phyloP scores from a whole-genome alignment of 2,113 vertebrate species.

The Oceanodroma tethys region DNA sequence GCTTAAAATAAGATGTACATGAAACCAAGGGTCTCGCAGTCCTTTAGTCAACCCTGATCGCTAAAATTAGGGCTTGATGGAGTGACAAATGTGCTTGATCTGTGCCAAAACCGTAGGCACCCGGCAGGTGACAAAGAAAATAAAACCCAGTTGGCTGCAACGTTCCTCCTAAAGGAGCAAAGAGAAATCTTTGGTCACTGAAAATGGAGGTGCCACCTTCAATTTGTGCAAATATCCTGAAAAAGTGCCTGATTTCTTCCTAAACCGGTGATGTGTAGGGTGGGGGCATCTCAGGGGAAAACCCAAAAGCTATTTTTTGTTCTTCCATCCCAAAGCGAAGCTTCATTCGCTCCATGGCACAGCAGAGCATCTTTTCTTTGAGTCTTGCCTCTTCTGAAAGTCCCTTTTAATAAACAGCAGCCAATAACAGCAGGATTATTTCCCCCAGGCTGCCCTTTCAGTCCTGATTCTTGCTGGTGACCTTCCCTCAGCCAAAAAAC shows the following conservation, averaged over 20 bases:
- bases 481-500: not conserved
- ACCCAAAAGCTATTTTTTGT: not conserved
- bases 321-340: not conserved
- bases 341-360: rapidly evolving
- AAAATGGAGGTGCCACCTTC: not conserved
- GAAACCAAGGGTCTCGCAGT: slow-evolving; percentile 6
- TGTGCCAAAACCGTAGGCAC: not conserved
- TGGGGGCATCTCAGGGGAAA: not conserved
- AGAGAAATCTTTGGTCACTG: not conserved
- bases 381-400: not conserved
- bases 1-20: not conserved
- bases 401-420: not conserved
- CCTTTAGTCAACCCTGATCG: not conserved
- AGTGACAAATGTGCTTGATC: not conserved
- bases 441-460: not conserved
- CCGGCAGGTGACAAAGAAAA: not conserved
- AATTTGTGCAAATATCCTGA: not conserved
- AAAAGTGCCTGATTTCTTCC: not conserved
- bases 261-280: not conserved
- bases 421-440: not conserved
- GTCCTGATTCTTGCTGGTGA: not conserved
- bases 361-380: not conserved
- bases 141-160: not conserved
- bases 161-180: not conserved
- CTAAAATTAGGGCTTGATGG: slow-evolving; percentile 44